Evolutionary conservation across 2,113 vertebrate species (phyloP).

Genomic region (Ondatra zibethicus): DNA sequence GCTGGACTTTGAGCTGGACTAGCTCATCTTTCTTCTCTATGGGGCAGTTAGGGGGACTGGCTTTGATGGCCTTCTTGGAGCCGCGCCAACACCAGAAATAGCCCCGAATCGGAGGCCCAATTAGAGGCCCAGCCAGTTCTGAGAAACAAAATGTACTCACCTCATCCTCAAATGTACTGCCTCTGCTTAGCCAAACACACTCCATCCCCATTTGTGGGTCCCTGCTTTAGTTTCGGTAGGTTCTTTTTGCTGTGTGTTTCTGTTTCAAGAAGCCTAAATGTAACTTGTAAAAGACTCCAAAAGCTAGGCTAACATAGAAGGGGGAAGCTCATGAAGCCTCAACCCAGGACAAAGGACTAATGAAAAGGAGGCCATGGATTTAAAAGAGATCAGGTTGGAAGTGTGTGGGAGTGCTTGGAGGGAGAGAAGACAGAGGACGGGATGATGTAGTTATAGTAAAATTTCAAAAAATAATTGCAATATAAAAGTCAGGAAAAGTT

Average conservation of each 20-base stretch:
- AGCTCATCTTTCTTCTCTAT: conserved; percentile 90
- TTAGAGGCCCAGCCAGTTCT: neutral
- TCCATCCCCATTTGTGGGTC: neutral
- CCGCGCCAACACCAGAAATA: too few species aligned
- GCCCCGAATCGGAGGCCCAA: too few species aligned
- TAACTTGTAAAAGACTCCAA: neutral
- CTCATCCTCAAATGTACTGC: neutral
- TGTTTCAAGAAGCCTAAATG: neutral
- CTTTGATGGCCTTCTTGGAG: too few species aligned
- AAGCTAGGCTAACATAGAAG: neutral
- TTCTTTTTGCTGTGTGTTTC: neutral
- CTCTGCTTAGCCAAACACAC: neutral
- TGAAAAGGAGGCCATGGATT: neutral
- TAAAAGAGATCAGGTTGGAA: neutral
- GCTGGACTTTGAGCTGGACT: conserved; percentile 92
- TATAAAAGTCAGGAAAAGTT: neutral
- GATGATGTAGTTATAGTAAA: neutral
- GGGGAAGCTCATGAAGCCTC: neutral
- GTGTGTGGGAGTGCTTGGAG: neutral
- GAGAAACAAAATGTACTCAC: neutral
- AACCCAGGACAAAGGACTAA: neutral
- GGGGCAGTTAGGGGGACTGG: neutral
- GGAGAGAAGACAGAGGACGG: neutral
- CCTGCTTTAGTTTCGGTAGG: neutral
- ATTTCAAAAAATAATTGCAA: neutral